Evolutionary conservation across 2,113 vertebrate genomes (phyloP).

Genomic region (sheep (Ovis aries)): DNA sequence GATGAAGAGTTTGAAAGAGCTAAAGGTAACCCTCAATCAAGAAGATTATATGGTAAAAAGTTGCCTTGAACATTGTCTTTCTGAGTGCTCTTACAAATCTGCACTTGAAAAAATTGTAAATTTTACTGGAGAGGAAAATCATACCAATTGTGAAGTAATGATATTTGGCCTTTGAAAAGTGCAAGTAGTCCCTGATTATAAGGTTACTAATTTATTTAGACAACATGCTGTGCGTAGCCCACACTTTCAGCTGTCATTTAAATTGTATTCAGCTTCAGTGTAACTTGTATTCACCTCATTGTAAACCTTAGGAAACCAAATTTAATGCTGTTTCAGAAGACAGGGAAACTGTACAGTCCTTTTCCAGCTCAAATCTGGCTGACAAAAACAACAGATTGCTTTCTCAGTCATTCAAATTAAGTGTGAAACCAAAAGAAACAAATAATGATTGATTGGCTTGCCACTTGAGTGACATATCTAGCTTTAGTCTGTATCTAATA

Average conservation of each 20-base stretch:
- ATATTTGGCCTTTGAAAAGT: conserved; percentile 55
- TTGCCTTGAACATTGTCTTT: conserved; percentile 25
- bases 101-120: conserved; percentile 44
- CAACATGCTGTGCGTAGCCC: conserved; percentile 13
- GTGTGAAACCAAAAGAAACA: conserved; percentile 35
- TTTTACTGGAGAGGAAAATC: conserved; percentile 63
- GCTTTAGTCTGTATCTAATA: neutral
- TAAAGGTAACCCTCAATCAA: conserved; percentile 38
- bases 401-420: conserved; percentile 44
- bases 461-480: neutral
- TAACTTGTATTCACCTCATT: conserved; percentile 34
- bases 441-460: neutral
- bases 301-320: conserved; percentile 47
- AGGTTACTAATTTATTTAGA: conserved; percentile 50
- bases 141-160: conserved; percentile 37
- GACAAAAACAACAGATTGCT: conserved; percentile 26
- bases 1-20: neutral
- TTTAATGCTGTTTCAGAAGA: neutral
- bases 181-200: conserved; percentile 44
- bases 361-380: neutral
- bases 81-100: neutral
- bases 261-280: neutral
- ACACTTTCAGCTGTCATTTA: conserved; percentile 56
- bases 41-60: conserved; percentile 49
- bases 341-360: neutral